These are phyloP conservation scores for Channa striata DNA, from an alignment of 2,797 vertebrate genomes.

Conservation along the genomic window DNA sequence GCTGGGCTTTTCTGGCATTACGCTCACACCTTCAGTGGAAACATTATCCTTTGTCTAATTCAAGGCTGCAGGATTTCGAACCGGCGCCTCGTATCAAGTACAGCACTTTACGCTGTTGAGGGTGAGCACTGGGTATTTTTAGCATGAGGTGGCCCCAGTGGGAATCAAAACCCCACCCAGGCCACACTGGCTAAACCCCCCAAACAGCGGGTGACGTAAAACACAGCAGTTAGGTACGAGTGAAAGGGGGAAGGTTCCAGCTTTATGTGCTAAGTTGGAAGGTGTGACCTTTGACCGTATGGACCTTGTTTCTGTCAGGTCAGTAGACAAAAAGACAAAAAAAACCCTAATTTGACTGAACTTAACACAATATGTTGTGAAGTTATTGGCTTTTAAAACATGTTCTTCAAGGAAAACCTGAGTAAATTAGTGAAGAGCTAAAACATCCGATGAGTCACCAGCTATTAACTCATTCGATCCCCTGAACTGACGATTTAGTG, in stretches of 20 bases:
- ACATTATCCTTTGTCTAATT: constrained; percentile 55
- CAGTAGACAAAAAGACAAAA: background rate
- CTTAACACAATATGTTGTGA: too few species aligned
- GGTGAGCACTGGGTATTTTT: constrained; percentile 43
- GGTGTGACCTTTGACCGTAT: background rate
- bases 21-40: constrained; percentile 58
- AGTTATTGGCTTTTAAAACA: too few species aligned
- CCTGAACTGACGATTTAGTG: too few species aligned
- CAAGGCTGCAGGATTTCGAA: constrained; percentile 19
- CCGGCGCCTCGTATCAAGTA: constrained; percentile 28
- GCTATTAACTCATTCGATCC: too few species aligned
- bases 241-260: constrained; percentile 14
- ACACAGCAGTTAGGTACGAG: background rate
- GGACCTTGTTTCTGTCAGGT: background rate
- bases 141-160: background rate
- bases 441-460: too few species aligned
- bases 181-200: background rate
- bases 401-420: too few species aligned
- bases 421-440: too few species aligned
- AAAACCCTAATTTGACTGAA: too few species aligned
- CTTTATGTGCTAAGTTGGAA: background rate
- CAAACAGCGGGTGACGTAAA: constrained; percentile 13
- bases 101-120: constrained; percentile 15
- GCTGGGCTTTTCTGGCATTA: constrained; percentile 46
- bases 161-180: constrained; percentile 11